A percentile compares a stretch with the other conserved stretches of the same genome.
Conservation (phyloP, 2,113 vertebrate species). For the Daphoenositta chrysoptera region DNA sequence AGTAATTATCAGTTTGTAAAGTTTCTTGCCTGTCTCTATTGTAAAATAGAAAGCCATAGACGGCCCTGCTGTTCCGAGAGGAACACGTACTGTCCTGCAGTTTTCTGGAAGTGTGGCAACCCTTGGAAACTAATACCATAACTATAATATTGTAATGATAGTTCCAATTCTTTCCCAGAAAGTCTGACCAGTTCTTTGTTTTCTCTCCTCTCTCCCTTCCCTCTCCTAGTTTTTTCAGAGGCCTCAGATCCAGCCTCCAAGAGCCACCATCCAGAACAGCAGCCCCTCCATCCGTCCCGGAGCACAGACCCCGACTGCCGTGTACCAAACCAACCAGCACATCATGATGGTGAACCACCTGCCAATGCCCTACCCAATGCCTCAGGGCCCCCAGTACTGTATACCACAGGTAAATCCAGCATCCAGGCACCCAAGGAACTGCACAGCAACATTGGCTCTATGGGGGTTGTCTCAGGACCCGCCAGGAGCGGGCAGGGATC, state of each 20-base stretch:
- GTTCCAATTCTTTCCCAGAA: neutral
- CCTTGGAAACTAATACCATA: neutral
- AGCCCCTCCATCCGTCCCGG: slow-evolving; percentile 88
- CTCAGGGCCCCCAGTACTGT: slow-evolving; percentile 95
- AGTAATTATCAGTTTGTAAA: neutral
- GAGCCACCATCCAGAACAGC: slow-evolving; percentile 89
- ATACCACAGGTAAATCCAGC: slow-evolving; percentile 83
- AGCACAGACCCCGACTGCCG: slow-evolving; percentile 86
- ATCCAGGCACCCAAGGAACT: neutral
- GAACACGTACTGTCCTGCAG: neutral
- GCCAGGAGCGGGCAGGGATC: accelerated
- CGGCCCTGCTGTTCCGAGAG: neutral
- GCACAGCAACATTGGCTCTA: accelerated
- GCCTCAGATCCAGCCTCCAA: slow-evolving; percentile 90
- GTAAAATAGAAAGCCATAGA: neutral
- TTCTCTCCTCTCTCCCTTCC: neutral
- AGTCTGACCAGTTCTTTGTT: neutral
- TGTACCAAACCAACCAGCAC: slow-evolving; percentile 92
- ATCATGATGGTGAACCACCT: slow-evolving; percentile 96
- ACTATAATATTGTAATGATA: neutral
- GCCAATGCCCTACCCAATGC: slow-evolving; percentile 91
- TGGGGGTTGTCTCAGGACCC: neutral
- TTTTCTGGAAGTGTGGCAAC: slow-evolving; percentile 29
- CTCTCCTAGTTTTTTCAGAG: slow-evolving; percentile 91
- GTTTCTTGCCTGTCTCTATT: neutral